Base-by-base conservation (phyloP, 35 echinoderm and acorn worm species). In the Hemicentrotus pulcherrimus region DNA sequence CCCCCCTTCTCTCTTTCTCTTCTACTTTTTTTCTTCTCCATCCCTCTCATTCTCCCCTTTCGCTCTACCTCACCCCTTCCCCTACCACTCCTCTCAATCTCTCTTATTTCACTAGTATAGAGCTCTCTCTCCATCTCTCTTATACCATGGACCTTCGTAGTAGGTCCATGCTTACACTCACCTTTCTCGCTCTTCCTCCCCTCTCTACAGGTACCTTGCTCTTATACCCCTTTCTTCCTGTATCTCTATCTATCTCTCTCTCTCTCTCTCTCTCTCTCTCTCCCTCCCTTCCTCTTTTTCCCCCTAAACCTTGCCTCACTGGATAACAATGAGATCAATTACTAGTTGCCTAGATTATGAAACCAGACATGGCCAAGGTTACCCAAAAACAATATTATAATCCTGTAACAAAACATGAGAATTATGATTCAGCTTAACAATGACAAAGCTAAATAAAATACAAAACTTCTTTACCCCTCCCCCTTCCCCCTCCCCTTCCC, bases 331-430 rank as follows among this genome's bases (percentile, higher is more conserved):
- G 33, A 31, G 28, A 19, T 50, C 28, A 31, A 31, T 32, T 94
- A 61, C 24, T 59, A 31, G 6, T 60, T 41, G 32, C 32, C 60
- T 4, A 55, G 32, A 59, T 22, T 31, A 58, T 24, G 10, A 31
- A 31, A 47, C 85, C 85, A 22, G 65, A 46, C 41, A 86, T 50
- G 4, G 10, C 4, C 35, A 61, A 30, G 28, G 30, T 92, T 60
- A 95, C 86, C 87, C 65, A 89, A 91, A 45, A 87, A 31, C 31
- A 91, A 91, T 95, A 45, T 33, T 19, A 31, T 31, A 95, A 31
- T 52, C 52, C 32, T 59, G 15, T 22, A 78, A 22, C 18, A 28
- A 28, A 78, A 78, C 65, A 78, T n/a, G 18, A n/a, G 65, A 78
- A 22, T 78, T 78, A 78, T 78, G 65, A 78, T 78, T 78, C 65